Base-by-base conservation (phyloP, 2,797 vertebrate species). In the Molossus alvarezi region DNA sequence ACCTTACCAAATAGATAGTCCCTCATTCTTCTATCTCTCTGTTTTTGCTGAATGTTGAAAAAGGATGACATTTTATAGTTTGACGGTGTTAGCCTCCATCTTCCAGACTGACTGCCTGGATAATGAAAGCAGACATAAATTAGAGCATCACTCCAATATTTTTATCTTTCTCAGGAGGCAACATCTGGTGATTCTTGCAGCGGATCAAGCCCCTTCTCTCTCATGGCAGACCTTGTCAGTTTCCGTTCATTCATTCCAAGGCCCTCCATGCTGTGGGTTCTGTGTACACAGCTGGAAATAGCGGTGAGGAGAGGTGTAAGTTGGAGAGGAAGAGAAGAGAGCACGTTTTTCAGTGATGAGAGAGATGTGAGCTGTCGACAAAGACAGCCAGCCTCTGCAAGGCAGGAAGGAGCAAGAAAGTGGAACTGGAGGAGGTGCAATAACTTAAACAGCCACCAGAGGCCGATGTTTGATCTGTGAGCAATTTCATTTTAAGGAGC, bases 401-500 rank as follows among this genome's bases (percentile, higher is more conserved):
- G 77, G 37, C 65, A 17, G 20, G 27, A 37, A 84, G 48, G 4
- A n/a, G 57, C 60, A 18, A 17, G 25, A 53, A 25, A 65, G 17
- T 1, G 3, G 7, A 65, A 23, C 11, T 18, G 37, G 55, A 94
- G 48, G 48, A 41, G 51, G 21, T 67, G 88, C 37, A 85, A 15
- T 79, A 91, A 69, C 79, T 76, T 3, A 62, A 83, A 29, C 3
- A 45, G 64, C 83, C 95, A 90, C 92, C 48, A 98, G 97, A 80
- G 90, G 97, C 18, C 95, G n/a, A 20, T 71, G 12, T 81, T 83
- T 65, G 29, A 45, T 45, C 48, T 93, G 23, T 37, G 37, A 95
- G 81, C 45, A n/a, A 62, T 29, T 62, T 10, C 12, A 17, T 69
- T 41, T 12, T 72, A 93, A 69, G 81, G 57, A 76, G 0, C n/a